Evolutionary conservation across 2,888 invertebrate genomes (phyloP), one percentile per base, ranked within the genome.

Genomic region (Hypolimnas misippus): DNA sequence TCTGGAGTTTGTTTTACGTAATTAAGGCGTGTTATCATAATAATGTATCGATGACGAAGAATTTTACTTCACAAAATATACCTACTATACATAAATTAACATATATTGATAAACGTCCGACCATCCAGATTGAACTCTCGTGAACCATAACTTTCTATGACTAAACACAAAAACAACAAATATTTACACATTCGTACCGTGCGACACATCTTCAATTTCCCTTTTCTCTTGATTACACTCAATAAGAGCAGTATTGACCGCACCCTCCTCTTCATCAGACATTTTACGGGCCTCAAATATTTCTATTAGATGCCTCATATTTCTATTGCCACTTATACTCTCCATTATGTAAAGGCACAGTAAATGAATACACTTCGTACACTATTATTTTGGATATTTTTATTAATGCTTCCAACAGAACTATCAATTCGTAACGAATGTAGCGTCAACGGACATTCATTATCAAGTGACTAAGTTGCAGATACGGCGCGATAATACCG

Each of bases 291-390:
- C 70, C 74, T 91, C 91, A 62, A 89, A 91, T 79, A 89, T 83
- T 67, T 87, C 76, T 71, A 91, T 91, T 33, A 90, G 79, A 71
- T 83, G 74, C 52, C 79, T 79, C 82, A 86, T 84, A 64, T 86
- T 84, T 56, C 68, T 79, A 42, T 70, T 74, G 56, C 69, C 76
- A 65, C 68, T 75, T 49, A 60, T 69, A 62, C 76, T 63, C 33
- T 74, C 81, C 87, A 87, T 87, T 16, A 12, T 25, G n/a, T 21
- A 54, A n/a, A 35, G 16, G 53, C 17, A 7, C 17, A 40, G 17
- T 10, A 53, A 52, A 33, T 46, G 21, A 46, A 46, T 16, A 2
- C 19, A 44, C 35, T 38, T 35, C 25, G 6, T 25, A 29, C 7
- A 29, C 16, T 25, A 25, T 14, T 29, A 7, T 46, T 21, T n/a